These are phyloP conservation scores for Hormaphis cornu DNA, from an alignment of 1,140 invertebrate genomes.

Conservation along the genomic window DNA sequence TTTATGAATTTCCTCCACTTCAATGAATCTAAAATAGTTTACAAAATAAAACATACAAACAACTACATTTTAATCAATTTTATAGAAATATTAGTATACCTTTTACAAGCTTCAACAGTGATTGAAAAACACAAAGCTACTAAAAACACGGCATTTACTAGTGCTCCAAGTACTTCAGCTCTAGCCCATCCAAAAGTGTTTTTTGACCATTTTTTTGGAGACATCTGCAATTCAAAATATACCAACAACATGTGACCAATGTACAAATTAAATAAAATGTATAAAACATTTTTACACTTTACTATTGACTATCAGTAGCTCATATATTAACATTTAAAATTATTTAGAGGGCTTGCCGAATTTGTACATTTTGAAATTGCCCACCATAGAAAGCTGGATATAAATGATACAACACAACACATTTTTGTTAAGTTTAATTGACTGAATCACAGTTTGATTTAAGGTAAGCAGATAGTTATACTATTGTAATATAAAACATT, in stretches of 20 bases:
- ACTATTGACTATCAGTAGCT: no score
- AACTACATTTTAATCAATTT: background rate
- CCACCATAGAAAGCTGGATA: no score
- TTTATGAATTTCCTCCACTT: conserved; percentile 72
- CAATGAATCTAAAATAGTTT: conserved; percentile 54
- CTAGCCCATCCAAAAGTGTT: conserved; percentile 92
- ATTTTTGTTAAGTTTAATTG: no score
- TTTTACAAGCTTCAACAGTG: conserved; percentile 78
- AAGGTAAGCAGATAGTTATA: no score
- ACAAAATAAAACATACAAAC: background rate
- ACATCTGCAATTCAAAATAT: conserved; percentile 59
- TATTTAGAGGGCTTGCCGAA: no score
- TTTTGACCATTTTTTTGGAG: conserved; percentile 88
- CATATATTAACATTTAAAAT: no score
- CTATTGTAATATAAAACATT: no score
- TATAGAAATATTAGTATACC: conserved; percentile 42
- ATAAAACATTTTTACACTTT: no score
- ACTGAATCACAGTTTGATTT: no score
- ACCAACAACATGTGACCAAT: conserved; percentile 23
- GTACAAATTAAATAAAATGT: no score
- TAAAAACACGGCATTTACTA: conserved; percentile 85
- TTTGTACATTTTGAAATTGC: no score
- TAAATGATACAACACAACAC: no score
- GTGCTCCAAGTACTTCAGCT: conserved; percentile 84
- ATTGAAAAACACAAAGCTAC: conserved; percentile 90